These are phyloP conservation scores for Rhinoptilus africanus DNA, from an alignment of 2,113 vertebrate species.

Conservation along the genomic window DNA sequence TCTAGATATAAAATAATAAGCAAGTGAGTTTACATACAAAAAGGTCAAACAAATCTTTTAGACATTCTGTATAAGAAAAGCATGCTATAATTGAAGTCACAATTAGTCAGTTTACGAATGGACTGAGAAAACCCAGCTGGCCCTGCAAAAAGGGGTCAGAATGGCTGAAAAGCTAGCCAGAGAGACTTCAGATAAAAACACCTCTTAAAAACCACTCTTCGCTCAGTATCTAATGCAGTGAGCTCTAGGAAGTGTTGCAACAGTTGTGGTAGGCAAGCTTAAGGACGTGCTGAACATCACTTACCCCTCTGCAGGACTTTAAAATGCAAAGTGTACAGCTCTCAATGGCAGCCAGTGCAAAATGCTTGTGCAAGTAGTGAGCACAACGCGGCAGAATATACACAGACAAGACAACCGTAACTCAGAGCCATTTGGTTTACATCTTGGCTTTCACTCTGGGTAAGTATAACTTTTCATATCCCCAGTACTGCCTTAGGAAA, in stretches of 20 bases:
- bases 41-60: background rate
- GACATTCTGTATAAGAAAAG: background rate
- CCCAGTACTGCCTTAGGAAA: background rate
- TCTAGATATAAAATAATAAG: constrained; percentile 76
- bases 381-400: background rate
- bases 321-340: background rate
- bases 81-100: background rate
- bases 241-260: background rate
- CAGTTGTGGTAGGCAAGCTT: background rate
- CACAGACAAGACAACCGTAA: background rate
- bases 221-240: background rate
- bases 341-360: background rate
- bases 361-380: background rate
- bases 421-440: background rate
- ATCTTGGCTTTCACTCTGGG: background rate
- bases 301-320: background rate
- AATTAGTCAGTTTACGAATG: background rate
- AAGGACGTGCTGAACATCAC: background rate
- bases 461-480: background rate
- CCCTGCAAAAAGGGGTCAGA: background rate
- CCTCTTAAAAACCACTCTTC: background rate
- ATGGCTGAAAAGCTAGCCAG: background rate
- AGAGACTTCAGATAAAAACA: background rate
- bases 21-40: background rate
- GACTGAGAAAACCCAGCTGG: background rate